Base-by-base conservation (phyloP, 2,797 vertebrate genomes). In the Takifugu ocellatus region DNA sequence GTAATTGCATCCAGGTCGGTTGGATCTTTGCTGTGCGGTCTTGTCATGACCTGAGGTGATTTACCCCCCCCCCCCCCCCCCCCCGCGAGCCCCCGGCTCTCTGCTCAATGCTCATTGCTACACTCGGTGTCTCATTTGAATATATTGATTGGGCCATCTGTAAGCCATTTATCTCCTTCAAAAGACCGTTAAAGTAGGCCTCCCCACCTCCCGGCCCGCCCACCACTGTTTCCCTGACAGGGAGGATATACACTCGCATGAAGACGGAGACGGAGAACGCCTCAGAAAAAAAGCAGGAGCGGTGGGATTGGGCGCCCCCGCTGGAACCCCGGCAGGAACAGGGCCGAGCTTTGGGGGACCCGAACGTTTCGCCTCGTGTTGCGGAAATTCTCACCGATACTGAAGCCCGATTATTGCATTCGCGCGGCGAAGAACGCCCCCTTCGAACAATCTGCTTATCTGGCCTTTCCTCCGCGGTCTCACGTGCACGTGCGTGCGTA, bases 131-230 rank as follows among this genome's bases (percentile, higher is more conserved):
- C 87, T 91, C 78, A 92, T 92, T 91, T 92, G 84, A 91, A 92
- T 92, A 90, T 91, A 91, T 91, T 91, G 90, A 92, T 90, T 89
- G 86, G 81, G 86, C 90, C 90, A 92, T 91, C 90, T 92, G 91
- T 90, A 92, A 90, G 84, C 88, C 90, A 92, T 92, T 91, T 90
- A 91, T 91, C 89, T 91, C 87, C 85, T 90, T 91, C 88, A 91
- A 91, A 92, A 86, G 84, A 84, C 84, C 81, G 82, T 90, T 91
- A 89, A 81, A 89, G 82, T 83, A 83, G 79, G 78, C 79, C 69
- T 84, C 81, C 77, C 84, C 81, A 82, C 88, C 88, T 81, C 74
- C 75, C 56, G 68, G 67, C 78, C 84, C 74, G 56, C 88, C 90
- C 84, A 87, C 84, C 80, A 72, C 77, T 81, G 85, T 86, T 82